Percentiles rank a stretch among this genome's conserved stretches.
Conservation (phyloP, 2,888 invertebrate species). For the Erpobdella octoculata region DNA sequence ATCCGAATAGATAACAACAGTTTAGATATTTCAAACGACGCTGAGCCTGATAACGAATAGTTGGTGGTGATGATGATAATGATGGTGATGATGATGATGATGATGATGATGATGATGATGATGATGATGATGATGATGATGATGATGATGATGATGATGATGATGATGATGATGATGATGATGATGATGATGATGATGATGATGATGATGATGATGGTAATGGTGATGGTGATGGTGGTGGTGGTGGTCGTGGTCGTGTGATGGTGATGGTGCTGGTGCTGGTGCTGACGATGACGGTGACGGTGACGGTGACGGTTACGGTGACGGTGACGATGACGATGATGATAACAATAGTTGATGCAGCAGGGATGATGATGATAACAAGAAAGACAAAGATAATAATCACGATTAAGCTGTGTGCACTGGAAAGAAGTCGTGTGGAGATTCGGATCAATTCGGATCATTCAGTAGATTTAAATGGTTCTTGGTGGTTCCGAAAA, state of each 20-base stretch:
- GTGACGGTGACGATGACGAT: neutral
- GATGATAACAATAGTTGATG: neutral
- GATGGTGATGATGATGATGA: slow-evolving; percentile 43
- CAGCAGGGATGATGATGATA: too few relatives aligned
- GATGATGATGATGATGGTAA: slow-evolving; percentile 12
- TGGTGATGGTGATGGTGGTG: neutral
- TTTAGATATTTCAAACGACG: slow-evolving; percentile 96
- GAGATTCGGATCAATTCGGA: too few relatives aligned
- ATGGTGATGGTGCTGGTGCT: neutral
- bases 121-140: slow-evolving; percentile 27
- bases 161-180: slow-evolving; percentile 23
- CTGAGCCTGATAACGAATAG: slow-evolving; percentile 99
- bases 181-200: slow-evolving; percentile 27
- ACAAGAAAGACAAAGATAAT: too few relatives aligned
- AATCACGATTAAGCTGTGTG: too few relatives aligned
- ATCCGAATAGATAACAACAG: slow-evolving; percentile 93
- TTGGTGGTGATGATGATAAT: slow-evolving; percentile 99
- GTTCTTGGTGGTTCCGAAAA: too few relatives aligned
- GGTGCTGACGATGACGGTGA: neutral
- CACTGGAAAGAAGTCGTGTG: too few relatives aligned
- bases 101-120: slow-evolving; percentile 27
- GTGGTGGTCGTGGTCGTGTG: neutral
- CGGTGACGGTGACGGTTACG: neutral
- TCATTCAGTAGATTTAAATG: too few relatives aligned
- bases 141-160: slow-evolving; percentile 26